Evolutionary conservation across 2,888 invertebrate genomes (phyloP).

Genomic region (Lepidochitona cinerea): DNA sequence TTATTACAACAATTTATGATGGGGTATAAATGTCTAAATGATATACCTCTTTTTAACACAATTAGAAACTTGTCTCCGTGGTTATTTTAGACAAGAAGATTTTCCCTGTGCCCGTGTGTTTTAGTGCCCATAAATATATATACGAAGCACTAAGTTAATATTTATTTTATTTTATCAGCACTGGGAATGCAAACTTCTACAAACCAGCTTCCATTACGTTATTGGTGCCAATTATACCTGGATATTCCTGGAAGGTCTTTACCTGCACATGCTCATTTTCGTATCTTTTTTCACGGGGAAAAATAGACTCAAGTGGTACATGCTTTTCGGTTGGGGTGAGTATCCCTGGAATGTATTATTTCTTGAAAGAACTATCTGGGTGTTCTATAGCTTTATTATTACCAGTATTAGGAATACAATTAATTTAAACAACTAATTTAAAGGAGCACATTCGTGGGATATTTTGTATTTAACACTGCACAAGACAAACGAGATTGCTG

Average conservation of each 20-base stretch:
- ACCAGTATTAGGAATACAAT: background rate
- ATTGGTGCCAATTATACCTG: constrained; percentile 80
- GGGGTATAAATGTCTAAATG: too few species aligned
- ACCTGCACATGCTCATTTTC: constrained; percentile 80
- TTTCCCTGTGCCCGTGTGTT: too few species aligned
- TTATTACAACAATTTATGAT: too few species aligned
- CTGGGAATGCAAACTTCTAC: constrained; percentile 78
- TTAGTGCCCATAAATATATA: too few species aligned
- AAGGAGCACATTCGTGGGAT: too few species aligned
- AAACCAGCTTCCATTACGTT: constrained; percentile 78
- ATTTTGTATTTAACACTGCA: too few species aligned
- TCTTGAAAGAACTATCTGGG: background rate
- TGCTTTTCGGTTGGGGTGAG: constrained; percentile 80
- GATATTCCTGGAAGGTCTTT: constrained; percentile 81
- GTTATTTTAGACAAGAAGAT: too few species aligned
- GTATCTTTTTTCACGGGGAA: constrained; percentile 77
- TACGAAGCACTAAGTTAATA: too few species aligned
- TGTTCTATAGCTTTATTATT: too few species aligned
- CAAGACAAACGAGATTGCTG: too few species aligned
- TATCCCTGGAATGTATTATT: constrained; percentile 12
- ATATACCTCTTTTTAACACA: too few species aligned
- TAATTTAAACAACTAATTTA: background rate
- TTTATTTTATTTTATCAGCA: constrained; percentile 69
- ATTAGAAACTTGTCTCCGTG: too few species aligned
- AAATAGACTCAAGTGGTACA: constrained; percentile 76